Evolutionary conservation across 30 jellyfish, hydroid and myxozoan species (phyloP).

Genomic region (Turritopsis rubra): DNA sequence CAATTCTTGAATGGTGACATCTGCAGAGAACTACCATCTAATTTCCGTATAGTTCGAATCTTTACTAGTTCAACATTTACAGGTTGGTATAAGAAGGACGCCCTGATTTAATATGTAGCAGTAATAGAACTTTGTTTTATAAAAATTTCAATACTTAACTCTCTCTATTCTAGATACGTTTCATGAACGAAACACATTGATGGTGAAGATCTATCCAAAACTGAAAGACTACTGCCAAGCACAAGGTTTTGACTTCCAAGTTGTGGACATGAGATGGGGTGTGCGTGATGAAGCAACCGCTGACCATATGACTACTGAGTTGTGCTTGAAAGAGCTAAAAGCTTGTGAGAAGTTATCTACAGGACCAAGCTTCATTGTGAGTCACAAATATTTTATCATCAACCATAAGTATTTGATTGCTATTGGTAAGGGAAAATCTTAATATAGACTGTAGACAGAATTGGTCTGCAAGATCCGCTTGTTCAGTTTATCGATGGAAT

Average conservation of each 20-base stretch:
- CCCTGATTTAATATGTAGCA: background rate
- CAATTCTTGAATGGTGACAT: conserved; percentile 31
- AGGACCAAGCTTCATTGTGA: conserved; percentile 85
- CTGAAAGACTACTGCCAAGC: conserved; percentile 81
- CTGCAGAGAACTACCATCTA: conserved; percentile 65
- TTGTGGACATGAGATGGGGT: too few species aligned
- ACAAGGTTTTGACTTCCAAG: too few species aligned
- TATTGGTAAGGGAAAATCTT: too few species aligned
- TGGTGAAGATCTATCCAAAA: conserved; percentile 77
- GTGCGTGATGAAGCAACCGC: too few species aligned
- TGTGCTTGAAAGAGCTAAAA: conserved; percentile 70
- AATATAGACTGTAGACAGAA: too few species aligned
- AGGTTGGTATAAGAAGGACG: conserved; percentile 27
- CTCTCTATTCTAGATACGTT: conserved; percentile 54
- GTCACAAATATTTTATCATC: too few species aligned
- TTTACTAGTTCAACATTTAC: conserved; percentile 90
- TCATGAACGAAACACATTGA: conserved; percentile 55
- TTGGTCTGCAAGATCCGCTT: too few species aligned
- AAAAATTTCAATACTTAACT: background rate
- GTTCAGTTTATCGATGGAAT: too few species aligned
- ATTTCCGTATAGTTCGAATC: conserved; percentile 61
- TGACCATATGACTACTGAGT: conserved; percentile 90
- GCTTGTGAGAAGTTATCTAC: conserved; percentile 76
- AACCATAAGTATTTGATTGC: too few species aligned
- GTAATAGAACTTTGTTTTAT: background rate